Evolutionary conservation across 2,888 invertebrate species (phyloP), one percentile per base, ranked within the genome.

Genomic region (Auanema freiburgensis): DNA sequence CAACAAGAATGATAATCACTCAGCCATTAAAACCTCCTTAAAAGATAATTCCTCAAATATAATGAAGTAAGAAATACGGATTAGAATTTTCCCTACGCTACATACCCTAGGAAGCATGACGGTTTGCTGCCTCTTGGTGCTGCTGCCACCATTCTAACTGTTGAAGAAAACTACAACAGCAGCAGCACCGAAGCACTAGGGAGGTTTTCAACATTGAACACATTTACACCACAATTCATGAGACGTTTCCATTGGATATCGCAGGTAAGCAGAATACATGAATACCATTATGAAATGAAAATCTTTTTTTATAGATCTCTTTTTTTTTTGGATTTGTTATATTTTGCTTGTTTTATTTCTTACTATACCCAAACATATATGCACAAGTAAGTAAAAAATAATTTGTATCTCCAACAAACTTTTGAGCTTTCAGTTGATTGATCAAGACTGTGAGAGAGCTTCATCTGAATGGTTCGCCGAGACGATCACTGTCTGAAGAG

Each of bases 241-340:
- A 73, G 77, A 16, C 70, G 80, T 40, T 81, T 81, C 58, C 81
- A 81, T 43, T 81, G 81, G 80, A 79, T 81, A 59, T 71, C 78
- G 1, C 79, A 78, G 74, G 79, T 79, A 43, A 8, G 12, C 8
- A n/a, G n/a, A n/a, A n/a, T n/a, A n/a, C n/a, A n/a, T n/a, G n/a
- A 33, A 33, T 33, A 33, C 3, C 33, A 33, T 5, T 33, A 5
- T 3, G 4, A 55, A 41, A 55, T 10, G 24, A 21, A 3, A 8
- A 24, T 52, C 2, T 33, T 40, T 4, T n/a, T 12, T 57, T 72
- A 40, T 71, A 83, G 76, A 79, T 83, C 77, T 66, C 69, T 1
- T 82, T 83, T 65, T 82, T 83, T 65, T 77, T 83, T 61, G 77
- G 77, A 2, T 83, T 83, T 62, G 76, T 80, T 57, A 63, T 79